phyloP scores from a whole-genome alignment of 1,140 invertebrate genomes.

The Antheraea pernyi region DNA sequence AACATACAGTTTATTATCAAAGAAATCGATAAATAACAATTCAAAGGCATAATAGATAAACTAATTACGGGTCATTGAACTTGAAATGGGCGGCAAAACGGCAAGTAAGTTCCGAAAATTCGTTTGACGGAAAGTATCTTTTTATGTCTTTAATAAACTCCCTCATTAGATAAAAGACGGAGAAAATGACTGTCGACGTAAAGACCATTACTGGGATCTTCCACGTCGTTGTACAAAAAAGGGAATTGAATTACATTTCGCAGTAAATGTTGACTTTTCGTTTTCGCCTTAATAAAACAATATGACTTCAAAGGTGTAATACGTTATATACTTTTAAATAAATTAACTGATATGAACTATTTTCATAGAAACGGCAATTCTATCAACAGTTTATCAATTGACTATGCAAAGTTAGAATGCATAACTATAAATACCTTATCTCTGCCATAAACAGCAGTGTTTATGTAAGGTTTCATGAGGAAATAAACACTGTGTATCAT shows the following conservation, averaged over 20 bases:
- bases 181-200: conserved; percentile 7
- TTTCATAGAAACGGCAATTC: too few species aligned
- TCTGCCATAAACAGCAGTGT: too few species aligned
- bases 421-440: too few species aligned
- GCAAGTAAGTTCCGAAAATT: neutral
- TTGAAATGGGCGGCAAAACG: neutral
- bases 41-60: neutral
- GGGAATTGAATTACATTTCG: conserved; percentile 8
- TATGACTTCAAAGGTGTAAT: neutral
- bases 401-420: too few species aligned
- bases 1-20: neutral
- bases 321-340: too few species aligned
- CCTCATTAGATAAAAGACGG: conserved; percentile 15
- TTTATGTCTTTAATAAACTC: conserved; percentile 13
- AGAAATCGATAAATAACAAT: neutral
- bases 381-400: too few species aligned
- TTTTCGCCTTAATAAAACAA: neutral
- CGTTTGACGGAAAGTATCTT: conserved; percentile 13
- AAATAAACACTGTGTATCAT: too few species aligned
- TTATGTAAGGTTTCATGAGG: too few species aligned
- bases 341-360: too few species aligned
- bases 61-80: neutral
- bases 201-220: conserved; percentile 9
- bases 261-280: neutral
- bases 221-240: conserved; percentile 4